Evolutionary conservation across 1,140 invertebrate species (phyloP).

Genomic region (Bombus fervidus): DNA sequence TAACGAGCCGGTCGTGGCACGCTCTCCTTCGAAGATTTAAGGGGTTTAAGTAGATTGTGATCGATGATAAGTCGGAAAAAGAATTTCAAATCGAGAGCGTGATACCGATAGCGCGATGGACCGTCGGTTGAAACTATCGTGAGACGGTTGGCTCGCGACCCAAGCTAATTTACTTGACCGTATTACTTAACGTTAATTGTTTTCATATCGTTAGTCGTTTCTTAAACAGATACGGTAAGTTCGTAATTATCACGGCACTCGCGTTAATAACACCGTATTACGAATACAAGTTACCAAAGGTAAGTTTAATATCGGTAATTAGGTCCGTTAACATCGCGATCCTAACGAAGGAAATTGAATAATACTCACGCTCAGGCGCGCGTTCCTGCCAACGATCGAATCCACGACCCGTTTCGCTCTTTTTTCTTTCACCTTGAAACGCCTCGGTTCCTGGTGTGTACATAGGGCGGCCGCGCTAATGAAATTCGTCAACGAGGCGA

Average conservation of each 20-base stretch:
- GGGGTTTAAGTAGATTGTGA: background rate
- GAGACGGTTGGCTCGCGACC: background rate
- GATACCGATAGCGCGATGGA: background rate
- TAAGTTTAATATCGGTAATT: conserved; percentile 42
- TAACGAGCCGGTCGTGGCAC: background rate
- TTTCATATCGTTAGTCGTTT: conserved; percentile 16
- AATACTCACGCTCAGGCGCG: background rate
- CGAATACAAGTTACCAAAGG: conserved; percentile 15
- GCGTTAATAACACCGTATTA: conserved; percentile 38
- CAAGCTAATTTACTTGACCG: background rate
- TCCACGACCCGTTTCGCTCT: background rate
- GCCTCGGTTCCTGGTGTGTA: background rate
- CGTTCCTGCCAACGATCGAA: background rate
- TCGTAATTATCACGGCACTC: conserved; percentile 18
- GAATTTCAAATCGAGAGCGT: background rate
- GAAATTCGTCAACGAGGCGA: conserved; percentile 28
- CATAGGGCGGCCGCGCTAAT: background rate
- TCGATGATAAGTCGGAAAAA: background rate
- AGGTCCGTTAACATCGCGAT: conserved; percentile 28
- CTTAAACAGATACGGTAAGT: background rate
- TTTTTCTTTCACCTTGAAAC: background rate
- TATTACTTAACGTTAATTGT: conserved; percentile 31
- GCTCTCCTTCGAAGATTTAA: background rate
- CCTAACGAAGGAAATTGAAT: conserved; percentile 36
- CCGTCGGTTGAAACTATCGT: background rate